phyloP scores from a whole-genome alignment of 2,888 invertebrate species.

The Trissoscelio sp. region DNA sequence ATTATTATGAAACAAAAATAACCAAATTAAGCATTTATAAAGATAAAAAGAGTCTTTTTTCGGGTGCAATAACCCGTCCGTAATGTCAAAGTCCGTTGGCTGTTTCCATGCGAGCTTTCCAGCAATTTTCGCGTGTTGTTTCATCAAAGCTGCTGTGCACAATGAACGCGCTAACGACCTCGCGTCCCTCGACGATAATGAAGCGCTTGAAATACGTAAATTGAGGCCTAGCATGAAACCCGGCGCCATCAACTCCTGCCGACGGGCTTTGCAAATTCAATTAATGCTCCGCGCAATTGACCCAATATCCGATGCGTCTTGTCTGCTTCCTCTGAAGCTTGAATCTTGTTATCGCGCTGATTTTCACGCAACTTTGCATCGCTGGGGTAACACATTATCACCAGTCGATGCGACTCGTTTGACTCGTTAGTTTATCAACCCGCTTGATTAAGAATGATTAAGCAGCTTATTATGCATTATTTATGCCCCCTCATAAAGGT shows the following conservation, averaged over 20 bases:
- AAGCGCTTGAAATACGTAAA: conserved; percentile 64
- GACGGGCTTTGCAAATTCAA: conserved; percentile 53
- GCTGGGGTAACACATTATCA: conserved; percentile 33
- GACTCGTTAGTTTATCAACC: conserved; percentile 57
- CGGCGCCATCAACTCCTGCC: conserved; percentile 31
- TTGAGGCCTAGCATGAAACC: conserved; percentile 62
- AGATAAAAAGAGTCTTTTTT: too few species aligned
- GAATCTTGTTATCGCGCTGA: conserved; percentile 46
- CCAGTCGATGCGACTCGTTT: conserved; percentile 26
- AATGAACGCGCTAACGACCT: conserved; percentile 67
- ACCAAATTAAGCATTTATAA: too few species aligned
- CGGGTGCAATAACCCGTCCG: conserved; percentile 36
- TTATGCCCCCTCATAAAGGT: conserved; percentile 44
- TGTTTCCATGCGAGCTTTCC: conserved; percentile 1
- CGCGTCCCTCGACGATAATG: conserved; percentile 61
- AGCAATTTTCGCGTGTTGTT: conserved; percentile 60
- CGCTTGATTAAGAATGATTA: conserved; percentile 60
- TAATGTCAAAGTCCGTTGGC: conserved; percentile 6
- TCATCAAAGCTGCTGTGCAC: conserved; percentile 58
- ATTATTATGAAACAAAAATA: too few species aligned
- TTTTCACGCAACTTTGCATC: conserved; percentile 35
- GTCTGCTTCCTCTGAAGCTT: conserved; percentile 30
- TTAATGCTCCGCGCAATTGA: conserved; percentile 56
- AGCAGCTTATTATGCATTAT: conserved; percentile 66
- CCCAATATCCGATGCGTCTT: conserved; percentile 47